Conservation (phyloP, 2,113 vertebrate genomes). For the Jacana jacana region DNA sequence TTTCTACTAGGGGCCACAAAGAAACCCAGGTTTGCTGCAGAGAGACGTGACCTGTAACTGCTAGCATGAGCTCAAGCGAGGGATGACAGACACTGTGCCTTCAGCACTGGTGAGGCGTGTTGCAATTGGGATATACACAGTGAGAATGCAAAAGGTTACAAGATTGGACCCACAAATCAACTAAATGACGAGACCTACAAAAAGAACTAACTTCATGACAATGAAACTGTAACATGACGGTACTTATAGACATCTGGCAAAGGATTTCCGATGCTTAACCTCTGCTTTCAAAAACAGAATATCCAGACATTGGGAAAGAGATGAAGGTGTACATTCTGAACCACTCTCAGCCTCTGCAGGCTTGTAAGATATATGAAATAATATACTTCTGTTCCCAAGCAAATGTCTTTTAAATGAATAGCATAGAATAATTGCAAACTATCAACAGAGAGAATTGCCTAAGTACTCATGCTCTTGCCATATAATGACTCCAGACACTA, state of each 20-base stretch:
- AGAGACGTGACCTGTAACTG: neutral
- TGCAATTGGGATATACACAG: neutral
- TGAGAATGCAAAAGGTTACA: neutral
- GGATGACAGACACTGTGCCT: neutral
- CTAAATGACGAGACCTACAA: neutral
- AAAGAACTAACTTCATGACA: neutral
- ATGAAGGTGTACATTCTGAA: conserved; percentile 23
- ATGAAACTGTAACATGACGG: neutral
- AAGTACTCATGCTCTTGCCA: neutral
- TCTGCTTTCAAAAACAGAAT: conserved; percentile 24
- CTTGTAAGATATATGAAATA: conserved; percentile 41
- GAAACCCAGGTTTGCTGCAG: neutral
- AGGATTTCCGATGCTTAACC: conserved; percentile 14
- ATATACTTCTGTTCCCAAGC: conserved; percentile 1
- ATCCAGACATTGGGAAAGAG: conserved; percentile 20
- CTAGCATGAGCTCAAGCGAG: neutral
- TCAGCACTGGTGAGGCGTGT: neutral
- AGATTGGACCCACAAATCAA: neutral
- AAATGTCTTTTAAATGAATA: conserved; percentile 32
- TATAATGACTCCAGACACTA: neutral
- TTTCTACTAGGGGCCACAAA: neutral
- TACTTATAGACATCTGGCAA: neutral
- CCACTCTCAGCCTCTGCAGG: conserved; percentile 2
- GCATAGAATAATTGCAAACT: neutral
- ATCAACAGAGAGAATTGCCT: neutral